phyloP scores from a whole-genome alignment of 2,113 vertebrate genomes.

The Actenoides lindsayi region DNA sequence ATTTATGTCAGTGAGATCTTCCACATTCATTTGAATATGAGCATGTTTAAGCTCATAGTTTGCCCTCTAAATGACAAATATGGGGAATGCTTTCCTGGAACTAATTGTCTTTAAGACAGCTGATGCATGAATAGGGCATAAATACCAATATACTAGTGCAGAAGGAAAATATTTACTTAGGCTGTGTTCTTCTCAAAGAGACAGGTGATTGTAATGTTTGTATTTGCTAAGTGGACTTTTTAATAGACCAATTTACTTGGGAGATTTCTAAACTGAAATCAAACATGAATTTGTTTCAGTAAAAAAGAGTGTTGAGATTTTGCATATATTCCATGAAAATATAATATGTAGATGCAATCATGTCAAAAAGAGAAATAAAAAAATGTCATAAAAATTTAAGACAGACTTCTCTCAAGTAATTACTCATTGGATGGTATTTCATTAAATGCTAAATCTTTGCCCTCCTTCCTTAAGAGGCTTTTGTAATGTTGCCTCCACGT shows the following conservation, averaged over 20 bases:
- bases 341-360: background rate
- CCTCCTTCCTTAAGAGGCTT: background rate
- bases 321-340: background rate
- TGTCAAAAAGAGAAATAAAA: background rate
- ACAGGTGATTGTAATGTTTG: background rate
- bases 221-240: background rate
- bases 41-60: background rate
- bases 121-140: accelerated
- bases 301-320: background rate
- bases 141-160: background rate
- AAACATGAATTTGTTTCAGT: background rate
- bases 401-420: background rate
- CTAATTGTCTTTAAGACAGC: background rate
- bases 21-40: background rate
- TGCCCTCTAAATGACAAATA: background rate
- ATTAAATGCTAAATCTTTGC: constrained; percentile 25
- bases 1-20: background rate
- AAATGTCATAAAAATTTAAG: background rate
- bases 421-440: constrained; percentile 2
- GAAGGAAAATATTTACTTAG: background rate
- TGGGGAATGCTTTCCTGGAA: background rate
- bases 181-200: background rate
- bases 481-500: background rate
- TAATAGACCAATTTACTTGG: background rate
- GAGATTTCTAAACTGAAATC: background rate